Evolutionary conservation across 2,888 invertebrate species (phyloP).

Genomic region (Incurvaria masculella): DNA sequence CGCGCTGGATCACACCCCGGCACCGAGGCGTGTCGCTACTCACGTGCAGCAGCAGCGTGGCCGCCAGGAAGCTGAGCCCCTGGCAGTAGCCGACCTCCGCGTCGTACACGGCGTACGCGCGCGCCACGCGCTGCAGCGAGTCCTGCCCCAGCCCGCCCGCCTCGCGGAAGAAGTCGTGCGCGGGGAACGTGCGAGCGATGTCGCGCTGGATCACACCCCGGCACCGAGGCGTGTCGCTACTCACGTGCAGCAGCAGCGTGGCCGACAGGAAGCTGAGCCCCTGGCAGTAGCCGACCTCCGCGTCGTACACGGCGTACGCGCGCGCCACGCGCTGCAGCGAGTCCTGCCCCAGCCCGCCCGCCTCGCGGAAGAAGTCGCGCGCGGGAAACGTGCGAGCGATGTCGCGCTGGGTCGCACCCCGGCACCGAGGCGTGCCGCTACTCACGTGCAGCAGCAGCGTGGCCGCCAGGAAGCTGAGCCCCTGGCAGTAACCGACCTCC

Average conservation of each 20-base stretch:
- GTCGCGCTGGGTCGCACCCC: constrained; percentile 93
- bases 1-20: constrained; percentile 92
- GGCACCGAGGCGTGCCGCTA: too few species aligned
- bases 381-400: constrained; percentile 95
- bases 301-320: constrained; percentile 96
- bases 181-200: constrained; percentile 97
- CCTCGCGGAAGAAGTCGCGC: constrained; percentile 96
- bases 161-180: constrained; percentile 97
- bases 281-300: constrained; percentile 98
- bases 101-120: constrained; percentile 97
- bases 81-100: constrained; percentile 99
- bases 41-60: constrained; percentile 92
- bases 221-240: too few species aligned
- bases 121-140: constrained; percentile 90
- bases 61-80: constrained; percentile 96
- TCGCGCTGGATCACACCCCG: constrained; percentile 94
- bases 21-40: too few species aligned
- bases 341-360: constrained; percentile 94
- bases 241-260: constrained; percentile 90
- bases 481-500: constrained; percentile 99
- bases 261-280: constrained; percentile 98
- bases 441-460: constrained; percentile 94
- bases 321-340: constrained; percentile 93
- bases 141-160: constrained; percentile 95
- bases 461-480: constrained; percentile 96